These are phyloP conservation scores for Paralichthys olivaceus DNA, from an alignment of 2,113 vertebrate genomes.

Conservation along the genomic window DNA sequence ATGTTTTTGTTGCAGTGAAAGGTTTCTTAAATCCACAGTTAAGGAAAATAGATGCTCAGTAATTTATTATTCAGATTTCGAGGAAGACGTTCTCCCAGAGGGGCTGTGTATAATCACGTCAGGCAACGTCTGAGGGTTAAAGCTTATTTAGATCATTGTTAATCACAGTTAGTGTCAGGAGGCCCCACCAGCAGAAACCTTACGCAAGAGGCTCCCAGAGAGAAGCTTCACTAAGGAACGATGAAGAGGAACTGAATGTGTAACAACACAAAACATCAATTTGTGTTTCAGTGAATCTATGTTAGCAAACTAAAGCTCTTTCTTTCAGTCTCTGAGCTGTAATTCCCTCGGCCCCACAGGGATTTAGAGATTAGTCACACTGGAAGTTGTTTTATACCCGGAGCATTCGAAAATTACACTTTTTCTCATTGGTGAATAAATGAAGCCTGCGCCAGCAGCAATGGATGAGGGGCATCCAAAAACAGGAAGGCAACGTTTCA, in stretches of 20 bases:
- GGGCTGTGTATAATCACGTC: constrained; percentile 38
- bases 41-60: constrained; percentile 14
- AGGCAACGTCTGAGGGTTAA: constrained; percentile 19
- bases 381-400: constrained; percentile 19
- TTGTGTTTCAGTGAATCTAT: neutral
- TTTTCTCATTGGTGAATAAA: constrained; percentile 11
- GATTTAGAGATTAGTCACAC: constrained; percentile 7
- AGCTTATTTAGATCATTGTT: neutral
- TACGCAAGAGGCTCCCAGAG: neutral
- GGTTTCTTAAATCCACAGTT: constrained; percentile 3
- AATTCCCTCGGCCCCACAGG: neutral
- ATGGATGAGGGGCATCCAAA: neutral
- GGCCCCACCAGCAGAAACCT: constrained; percentile 4
- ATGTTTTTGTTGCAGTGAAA: neutral
- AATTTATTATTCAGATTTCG: constrained; percentile 22
- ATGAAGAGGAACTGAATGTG: neutral
- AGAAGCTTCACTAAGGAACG: neutral
- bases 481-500: neutral
- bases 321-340: neutral
- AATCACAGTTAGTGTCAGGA: constrained; percentile 14
- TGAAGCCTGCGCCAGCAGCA: neutral
- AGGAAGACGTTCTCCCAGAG: constrained; percentile 13
- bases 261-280: neutral
- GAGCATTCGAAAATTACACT: constrained; percentile 20
- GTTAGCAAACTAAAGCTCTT: neutral